Base-by-base conservation (phyloP, 2,797 vertebrate genomes). In the Centropyge bicolor region DNA sequence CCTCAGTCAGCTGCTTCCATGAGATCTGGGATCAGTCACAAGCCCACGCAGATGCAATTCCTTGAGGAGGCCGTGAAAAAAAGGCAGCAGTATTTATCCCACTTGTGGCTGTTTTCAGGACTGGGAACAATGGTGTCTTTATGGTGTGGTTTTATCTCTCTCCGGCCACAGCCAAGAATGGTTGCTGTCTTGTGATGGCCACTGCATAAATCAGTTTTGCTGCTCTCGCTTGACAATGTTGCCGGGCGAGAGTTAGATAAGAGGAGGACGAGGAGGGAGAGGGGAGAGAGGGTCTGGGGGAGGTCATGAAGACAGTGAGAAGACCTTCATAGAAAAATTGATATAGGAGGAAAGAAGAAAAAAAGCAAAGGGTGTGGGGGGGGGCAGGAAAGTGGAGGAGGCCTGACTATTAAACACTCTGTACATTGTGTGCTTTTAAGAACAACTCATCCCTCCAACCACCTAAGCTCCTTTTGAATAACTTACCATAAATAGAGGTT, bases 401-500 rank as follows among this genome's bases (percentile, higher is more conserved):
- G 83, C 45, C 78, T 72, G 68, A 84, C 86, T 70, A 74, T 84
- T 80, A 91, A 92, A 88, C 80, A 80, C 56, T 74, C 62, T 78
- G 92, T 84, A 93, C 93, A 94, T 82, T 82, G 82, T 91, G 92
- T 95, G 89, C 92, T 93, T 88, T 90, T 81, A 75, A 67, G 78
- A 91, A 85, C 79, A 89, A 88, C 75, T 92, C 81, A 91, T 87
- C 83, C 89, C 75, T 79, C 77, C 81, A 74, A 74, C 86, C 69
- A 70, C 79, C 76, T 79, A 81, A 90, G 90, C 87, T 81, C 62
- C 86, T 80, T 91, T 83, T 90, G 78, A 93, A 94, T 93, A 93
- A 92, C 91, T 93, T 90, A 92, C 91, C 88, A 89, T 93, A 94
- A 94, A 94, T 89, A 95, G 85, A 88, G 91, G 84, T 88, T 88